These are phyloP conservation scores for Anhinga anhinga DNA, from an alignment of 2,113 vertebrate genomes.

Conservation along the genomic window DNA sequence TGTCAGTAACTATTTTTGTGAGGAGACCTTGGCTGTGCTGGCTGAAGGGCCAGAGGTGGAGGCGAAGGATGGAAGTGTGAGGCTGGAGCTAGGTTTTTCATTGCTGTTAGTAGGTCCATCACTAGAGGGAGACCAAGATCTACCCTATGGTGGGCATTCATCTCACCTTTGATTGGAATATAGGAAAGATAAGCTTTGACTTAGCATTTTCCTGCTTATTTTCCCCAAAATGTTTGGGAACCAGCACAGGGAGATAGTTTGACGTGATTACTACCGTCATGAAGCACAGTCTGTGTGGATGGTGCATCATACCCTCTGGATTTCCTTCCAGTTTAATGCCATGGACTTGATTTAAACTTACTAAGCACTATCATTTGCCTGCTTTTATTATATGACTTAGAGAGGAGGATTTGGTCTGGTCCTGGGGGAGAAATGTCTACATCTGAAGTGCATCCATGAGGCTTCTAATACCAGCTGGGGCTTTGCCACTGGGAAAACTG, in stretches of 20 bases:
- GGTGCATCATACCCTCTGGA: background rate
- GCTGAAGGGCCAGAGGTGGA: background rate
- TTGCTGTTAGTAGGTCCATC: background rate
- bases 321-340: background rate
- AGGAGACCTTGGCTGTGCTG: background rate
- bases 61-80: accelerated
- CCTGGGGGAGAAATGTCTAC: background rate
- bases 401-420: background rate
- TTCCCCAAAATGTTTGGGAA: background rate
- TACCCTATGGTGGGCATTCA: background rate
- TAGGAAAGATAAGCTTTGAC: background rate
- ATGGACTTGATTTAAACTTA: background rate
- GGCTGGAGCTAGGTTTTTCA: background rate
- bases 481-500: background rate
- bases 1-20: background rate
- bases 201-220: background rate
- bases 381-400: background rate
- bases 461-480: background rate
- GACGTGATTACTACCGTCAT: background rate
- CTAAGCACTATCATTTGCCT: background rate
- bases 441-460: background rate
- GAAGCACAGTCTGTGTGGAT: background rate
- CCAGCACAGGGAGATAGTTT: background rate
- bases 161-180: background rate
- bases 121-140: constrained; percentile 51